Base-by-base conservation (phyloP, 2,113 vertebrate genomes). In the Pyrgilauda ruficollis region DNA sequence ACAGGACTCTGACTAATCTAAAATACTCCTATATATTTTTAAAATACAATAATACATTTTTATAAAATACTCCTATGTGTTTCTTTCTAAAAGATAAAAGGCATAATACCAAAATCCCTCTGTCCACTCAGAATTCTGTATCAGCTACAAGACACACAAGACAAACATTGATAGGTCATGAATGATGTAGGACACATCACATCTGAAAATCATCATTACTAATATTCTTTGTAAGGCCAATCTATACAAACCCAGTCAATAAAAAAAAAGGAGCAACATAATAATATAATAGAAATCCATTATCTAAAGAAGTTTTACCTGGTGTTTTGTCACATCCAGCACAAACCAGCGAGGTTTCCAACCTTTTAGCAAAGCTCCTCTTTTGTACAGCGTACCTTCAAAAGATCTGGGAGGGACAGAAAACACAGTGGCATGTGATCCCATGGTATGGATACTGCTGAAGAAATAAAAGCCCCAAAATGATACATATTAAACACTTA, bases 261-360 rank as follows among this genome's bases (percentile, higher is more conserved):
- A 78, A 70, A 84, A 84, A 84, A 84, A 53, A 22, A 24, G 13
- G 7, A 84, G 37, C 16, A 74, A 76, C 27, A 6, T 16, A 69
- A 30, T 52, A 7, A 81, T 49, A 19, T 49, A 19, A 58, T 64
- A 82, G 1, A 64, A 37, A 8, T 26, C 16, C 59, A 55, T 24
- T 62, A n/a, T 68, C 44, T 77, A 55, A 59, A 15, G 44, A 84
- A 15, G 21, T 89, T 93, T 97, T 97, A 99, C 99, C 98, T 99
- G 99, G 93, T 99, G 99, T 95, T 99, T 99, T 17, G 99, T 99
- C 49, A 99, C 97, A 96, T 99, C 99, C 92, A 99, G 96, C 56
- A 99, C 99, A 74, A 99, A 99, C 99, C 99, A 99, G 30, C 99
- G 98, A 90, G 99, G 99, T 85, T 99, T 99, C 99, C 99, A 99